phyloP scores from a whole-genome alignment of 2,888 invertebrate species.

The Anaspis maculata region DNA sequence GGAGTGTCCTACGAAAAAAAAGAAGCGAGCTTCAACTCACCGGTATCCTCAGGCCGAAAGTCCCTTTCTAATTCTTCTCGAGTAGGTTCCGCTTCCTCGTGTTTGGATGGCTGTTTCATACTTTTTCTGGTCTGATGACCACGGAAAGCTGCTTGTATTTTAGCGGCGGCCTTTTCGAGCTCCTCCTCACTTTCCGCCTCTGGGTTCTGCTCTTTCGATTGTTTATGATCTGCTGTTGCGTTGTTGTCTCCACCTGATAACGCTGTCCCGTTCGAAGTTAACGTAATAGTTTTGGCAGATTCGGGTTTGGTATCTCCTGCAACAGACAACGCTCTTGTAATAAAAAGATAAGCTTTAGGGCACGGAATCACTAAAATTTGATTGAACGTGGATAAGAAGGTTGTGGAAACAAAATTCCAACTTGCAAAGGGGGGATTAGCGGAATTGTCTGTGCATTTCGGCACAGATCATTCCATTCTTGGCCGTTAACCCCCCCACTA shows the following conservation, averaged over 20 bases:
- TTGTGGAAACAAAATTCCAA: too few relatives aligned
- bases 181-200: constrained; percentile 16
- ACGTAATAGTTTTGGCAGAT: constrained; percentile 35
- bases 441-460: too few relatives aligned
- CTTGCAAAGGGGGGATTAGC: too few relatives aligned
- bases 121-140: constrained; percentile 72
- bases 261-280: constrained; percentile 28
- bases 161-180: constrained; percentile 58
- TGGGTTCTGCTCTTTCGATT: constrained; percentile 11
- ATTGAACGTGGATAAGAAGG: too few relatives aligned
- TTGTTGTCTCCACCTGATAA: constrained; percentile 24
- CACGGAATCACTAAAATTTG: too few relatives aligned
- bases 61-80: constrained; percentile 68
- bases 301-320: constrained; percentile 23
- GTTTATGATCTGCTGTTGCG: constrained; percentile 13
- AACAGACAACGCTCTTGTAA: not conserved
- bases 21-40: too few relatives aligned
- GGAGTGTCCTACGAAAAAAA: too few relatives aligned
- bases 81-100: constrained; percentile 46
- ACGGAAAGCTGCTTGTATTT: constrained; percentile 83
- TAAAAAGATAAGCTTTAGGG: too few relatives aligned
- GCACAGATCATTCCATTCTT: too few relatives aligned
- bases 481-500: too few relatives aligned
- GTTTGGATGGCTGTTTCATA: constrained; percentile 52
- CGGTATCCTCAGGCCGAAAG: constrained; percentile 72